phyloP scores from a whole-genome alignment of 2,888 invertebrate species.

The Hetaerina titia region DNA sequence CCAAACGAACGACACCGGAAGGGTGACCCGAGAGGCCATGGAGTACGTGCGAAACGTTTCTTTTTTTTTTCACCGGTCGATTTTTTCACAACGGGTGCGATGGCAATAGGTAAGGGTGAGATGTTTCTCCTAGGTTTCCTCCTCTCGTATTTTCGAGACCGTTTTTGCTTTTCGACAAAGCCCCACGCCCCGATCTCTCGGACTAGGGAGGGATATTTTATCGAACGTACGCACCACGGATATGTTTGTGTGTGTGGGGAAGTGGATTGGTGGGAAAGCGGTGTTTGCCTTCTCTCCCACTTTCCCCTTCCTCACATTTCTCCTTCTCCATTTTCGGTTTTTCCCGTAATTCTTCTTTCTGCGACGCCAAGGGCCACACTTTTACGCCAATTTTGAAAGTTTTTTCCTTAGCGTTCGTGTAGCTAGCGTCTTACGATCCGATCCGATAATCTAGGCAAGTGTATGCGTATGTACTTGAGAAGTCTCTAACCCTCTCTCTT shows the following conservation, averaged over 20 bases:
- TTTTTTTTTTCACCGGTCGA: not conserved
- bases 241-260: not conserved
- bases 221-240: not conserved
- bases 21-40: not conserved
- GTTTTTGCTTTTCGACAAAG: not conserved
- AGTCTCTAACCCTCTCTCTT: too few species aligned
- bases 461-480: too few species aligned
- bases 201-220: not conserved
- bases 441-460: too few species aligned
- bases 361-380: too few species aligned
- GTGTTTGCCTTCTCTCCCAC: too few species aligned
- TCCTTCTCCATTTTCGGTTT: too few species aligned
- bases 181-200: not conserved
- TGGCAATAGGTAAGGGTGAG: not conserved
- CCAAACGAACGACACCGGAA: not conserved
- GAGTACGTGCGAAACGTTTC: not conserved
- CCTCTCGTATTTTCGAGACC: not conserved
- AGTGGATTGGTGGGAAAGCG: too few species aligned
- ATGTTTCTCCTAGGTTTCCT: not conserved
- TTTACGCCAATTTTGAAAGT: too few species aligned
- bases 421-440: too few species aligned
- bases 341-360: too few species aligned
- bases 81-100: not conserved
- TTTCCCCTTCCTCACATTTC: too few species aligned
- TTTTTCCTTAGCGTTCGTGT: too few species aligned